Percentiles rank a stretch among this genome's conserved stretches.
Evolutionary conservation across 2,113 vertebrate genomes (phyloP).

Genomic region (Siniperca knerii): DNA sequence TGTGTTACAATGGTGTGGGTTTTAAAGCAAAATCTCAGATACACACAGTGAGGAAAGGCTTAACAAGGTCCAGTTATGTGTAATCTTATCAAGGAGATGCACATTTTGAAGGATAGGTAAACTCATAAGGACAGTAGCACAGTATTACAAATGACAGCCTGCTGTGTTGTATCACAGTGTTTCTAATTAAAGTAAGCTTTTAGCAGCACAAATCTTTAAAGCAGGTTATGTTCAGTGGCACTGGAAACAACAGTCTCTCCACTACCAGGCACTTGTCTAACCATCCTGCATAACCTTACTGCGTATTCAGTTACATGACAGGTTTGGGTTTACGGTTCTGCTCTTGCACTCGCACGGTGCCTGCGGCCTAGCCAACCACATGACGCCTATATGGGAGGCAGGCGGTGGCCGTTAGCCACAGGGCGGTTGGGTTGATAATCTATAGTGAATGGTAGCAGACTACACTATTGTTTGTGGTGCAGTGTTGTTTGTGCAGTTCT

Average conservation of each 20-base stretch:
- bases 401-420: slow-evolving; percentile 59
- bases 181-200: not conserved
- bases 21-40: not conserved
- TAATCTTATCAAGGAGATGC: not conserved
- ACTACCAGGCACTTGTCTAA: not conserved
- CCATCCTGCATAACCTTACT: slow-evolving; percentile 27
- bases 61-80: not conserved
- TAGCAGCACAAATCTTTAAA: not conserved
- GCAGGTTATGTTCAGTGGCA: not conserved
- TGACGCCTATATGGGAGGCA: slow-evolving; percentile 70
- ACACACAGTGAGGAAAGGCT: not conserved
- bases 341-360: slow-evolving; percentile 58
- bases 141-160: not conserved
- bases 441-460: slow-evolving; percentile 76
- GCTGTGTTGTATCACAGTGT: not conserved
- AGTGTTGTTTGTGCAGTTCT: slow-evolving; percentile 76
- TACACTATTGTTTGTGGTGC: slow-evolving; percentile 76
- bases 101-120: not conserved
- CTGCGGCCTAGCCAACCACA: slow-evolving; percentile 67
- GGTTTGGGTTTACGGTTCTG: slow-evolving; percentile 55
- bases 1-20: not conserved
- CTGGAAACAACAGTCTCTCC: slow-evolving; percentile 19
- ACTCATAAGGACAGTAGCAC: not conserved
- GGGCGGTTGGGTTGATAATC: slow-evolving; percentile 61
- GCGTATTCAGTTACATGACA: slow-evolving; percentile 35